Evolutionary conservation across 2,113 vertebrate species (phyloP).

Genomic region (Saimiri boliviensis): DNA sequence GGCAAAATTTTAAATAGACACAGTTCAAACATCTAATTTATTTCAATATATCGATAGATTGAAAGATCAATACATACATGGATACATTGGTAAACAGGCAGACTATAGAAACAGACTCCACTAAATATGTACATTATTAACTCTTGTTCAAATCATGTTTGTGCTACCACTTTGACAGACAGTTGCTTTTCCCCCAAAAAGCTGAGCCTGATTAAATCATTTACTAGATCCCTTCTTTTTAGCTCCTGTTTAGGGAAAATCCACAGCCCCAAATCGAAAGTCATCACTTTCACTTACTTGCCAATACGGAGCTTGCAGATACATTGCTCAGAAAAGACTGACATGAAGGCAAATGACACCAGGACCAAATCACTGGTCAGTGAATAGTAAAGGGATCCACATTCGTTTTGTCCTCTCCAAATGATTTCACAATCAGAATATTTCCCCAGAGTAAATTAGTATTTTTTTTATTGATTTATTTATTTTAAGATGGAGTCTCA

Average conservation of each 20-base stretch:
- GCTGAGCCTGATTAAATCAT: neutral
- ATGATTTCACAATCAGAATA: neutral
- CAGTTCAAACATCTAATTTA: neutral
- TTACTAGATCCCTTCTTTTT: neutral
- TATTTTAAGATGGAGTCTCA: no score
- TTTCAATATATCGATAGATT: neutral
- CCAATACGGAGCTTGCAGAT: neutral
- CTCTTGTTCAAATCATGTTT: neutral
- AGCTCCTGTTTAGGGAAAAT: neutral
- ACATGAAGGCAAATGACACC: neutral
- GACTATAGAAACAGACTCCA: neutral
- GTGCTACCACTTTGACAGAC: neutral
- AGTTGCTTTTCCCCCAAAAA: conserved; percentile 20
- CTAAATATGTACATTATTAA: conserved; percentile 2
- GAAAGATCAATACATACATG: neutral
- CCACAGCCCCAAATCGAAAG: neutral
- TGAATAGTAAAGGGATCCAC: neutral
- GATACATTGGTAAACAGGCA: neutral
- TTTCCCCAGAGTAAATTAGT: neutral
- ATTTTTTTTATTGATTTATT: no score
- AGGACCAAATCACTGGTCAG: neutral
- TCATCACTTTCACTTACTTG: neutral
- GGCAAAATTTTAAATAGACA: neutral
- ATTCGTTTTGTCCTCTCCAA: neutral
- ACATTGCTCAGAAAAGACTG: neutral